These are phyloP conservation scores for Stomatorhinus walkeri DNA, from an alignment of 2,797 vertebrate species.

Conservation along the genomic window DNA sequence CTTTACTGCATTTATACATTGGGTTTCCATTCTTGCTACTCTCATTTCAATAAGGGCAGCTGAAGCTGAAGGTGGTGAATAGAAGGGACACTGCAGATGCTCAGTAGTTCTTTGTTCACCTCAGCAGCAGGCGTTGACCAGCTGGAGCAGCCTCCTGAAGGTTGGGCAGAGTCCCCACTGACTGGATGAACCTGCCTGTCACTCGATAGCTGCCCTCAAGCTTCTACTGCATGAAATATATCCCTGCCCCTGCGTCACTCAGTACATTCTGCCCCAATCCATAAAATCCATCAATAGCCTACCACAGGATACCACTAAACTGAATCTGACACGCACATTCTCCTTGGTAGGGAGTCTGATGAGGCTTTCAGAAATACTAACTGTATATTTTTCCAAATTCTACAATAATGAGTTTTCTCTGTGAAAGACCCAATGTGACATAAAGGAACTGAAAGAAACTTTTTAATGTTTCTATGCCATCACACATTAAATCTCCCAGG, in stretches of 20 bases:
- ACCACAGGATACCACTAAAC: not conserved
- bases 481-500: not conserved
- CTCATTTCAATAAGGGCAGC: not conserved
- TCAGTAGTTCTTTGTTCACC: no score
- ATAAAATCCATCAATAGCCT: not conserved
- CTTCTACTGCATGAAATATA: no score
- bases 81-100: not conserved
- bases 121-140: not conserved
- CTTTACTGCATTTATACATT: not conserved
- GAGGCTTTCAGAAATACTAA: not conserved
- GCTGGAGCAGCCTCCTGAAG: not conserved
- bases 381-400: not conserved
- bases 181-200: not conserved
- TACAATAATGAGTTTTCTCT: not conserved
- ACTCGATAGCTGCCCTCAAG: not conserved
- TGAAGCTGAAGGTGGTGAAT: not conserved
- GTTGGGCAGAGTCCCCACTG: not conserved
- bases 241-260: not conserved
- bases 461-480: not conserved
- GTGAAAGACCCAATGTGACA: not conserved
- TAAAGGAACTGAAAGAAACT: not conserved
- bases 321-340: not conserved
- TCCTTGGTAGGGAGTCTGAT: not conserved
- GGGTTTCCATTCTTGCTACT: not conserved
- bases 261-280: not conserved